Conservation (phyloP, 2,113 vertebrate species). For the Rhizomys pruinosus region DNA sequence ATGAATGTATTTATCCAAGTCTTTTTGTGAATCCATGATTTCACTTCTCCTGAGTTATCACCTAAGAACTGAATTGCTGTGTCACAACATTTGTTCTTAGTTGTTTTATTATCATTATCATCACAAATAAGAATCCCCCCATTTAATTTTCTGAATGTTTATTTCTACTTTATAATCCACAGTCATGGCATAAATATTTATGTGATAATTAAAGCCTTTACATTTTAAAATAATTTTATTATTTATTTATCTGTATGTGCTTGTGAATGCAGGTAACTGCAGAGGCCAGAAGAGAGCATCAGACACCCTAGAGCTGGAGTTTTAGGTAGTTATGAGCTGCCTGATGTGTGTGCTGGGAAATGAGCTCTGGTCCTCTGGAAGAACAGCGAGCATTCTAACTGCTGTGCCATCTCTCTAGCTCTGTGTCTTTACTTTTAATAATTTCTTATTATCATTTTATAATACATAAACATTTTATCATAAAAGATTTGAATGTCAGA, state of each 20-base stretch:
- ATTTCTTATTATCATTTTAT: not conserved
- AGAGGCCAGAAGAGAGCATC: not conserved
- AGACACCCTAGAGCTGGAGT: not conserved
- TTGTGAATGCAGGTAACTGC: no score
- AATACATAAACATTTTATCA: not conserved
- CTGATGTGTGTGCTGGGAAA: no score
- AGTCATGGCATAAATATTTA: not conserved
- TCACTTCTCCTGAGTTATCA: not conserved
- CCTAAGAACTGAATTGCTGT: not conserved
- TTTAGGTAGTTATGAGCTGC: not conserved
- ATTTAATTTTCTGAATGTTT: slow-evolving; percentile 14
- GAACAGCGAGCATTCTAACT: no score
- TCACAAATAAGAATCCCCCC: not conserved
- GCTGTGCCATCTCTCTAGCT: not conserved
- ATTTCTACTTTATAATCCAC: slow-evolving; percentile 7
- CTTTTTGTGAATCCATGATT: not conserved
- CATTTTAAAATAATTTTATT: not conserved
- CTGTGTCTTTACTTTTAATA: not conserved
- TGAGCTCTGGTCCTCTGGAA: no score
- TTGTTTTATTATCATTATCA: not conserved
- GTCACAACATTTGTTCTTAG: not conserved
- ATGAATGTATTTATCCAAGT: not conserved
- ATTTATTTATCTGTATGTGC: not conserved
- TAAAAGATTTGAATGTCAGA: not conserved
- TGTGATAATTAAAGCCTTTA: slow-evolving; percentile 5